phyloP scores from a whole-genome alignment of 2,113 vertebrate genomes.

The Scortum barcoo region DNA sequence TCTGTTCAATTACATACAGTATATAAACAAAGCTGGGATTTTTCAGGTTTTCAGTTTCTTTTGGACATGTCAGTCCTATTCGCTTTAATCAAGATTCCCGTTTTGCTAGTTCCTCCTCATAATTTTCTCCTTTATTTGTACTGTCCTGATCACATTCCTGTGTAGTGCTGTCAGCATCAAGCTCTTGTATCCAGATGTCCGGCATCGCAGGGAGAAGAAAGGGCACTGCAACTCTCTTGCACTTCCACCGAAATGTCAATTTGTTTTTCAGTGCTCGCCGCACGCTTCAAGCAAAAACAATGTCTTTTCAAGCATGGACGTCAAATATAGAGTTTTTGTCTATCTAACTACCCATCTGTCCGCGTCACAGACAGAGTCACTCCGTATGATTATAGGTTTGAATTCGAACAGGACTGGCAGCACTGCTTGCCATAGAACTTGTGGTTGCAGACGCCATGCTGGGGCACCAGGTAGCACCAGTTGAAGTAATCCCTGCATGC shows the following conservation, averaged over 20 bases:
- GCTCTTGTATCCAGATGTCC: slow-evolving; percentile 76
- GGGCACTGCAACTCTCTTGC: slow-evolving; percentile 48
- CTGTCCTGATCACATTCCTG: slow-evolving; percentile 64
- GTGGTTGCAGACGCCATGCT: slow-evolving; percentile 88
- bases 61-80: slow-evolving; percentile 50
- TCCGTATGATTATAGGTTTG: slow-evolving; percentile 83
- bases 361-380: slow-evolving; percentile 35
- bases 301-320: slow-evolving; percentile 57
- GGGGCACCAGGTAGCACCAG: slow-evolving; percentile 91
- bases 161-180: slow-evolving; percentile 52
- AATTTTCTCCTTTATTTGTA: slow-evolving; percentile 52
- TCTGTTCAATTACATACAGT: slow-evolving; percentile 50
- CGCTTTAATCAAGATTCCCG: slow-evolving; percentile 55
- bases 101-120: slow-evolving; percentile 50
- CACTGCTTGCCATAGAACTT: slow-evolving; percentile 90
- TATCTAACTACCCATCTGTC: slow-evolving; percentile 47
- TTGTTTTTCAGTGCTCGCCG: slow-evolving; percentile 66
- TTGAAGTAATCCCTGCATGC: slow-evolving; percentile 82
- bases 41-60: slow-evolving; percentile 63
- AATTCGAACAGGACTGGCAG: slow-evolving; percentile 88
- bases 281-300: slow-evolving; percentile 56
- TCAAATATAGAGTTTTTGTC: slow-evolving; percentile 59
- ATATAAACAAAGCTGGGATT: slow-evolving; percentile 64
- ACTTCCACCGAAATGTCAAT: slow-evolving; percentile 58
- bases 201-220: slow-evolving; percentile 68